Percentiles rank a stretch among this genome's conserved stretches.
phyloP scores from a whole-genome alignment of 2,113 vertebrate genomes.

The Dolichotis patagonum region DNA sequence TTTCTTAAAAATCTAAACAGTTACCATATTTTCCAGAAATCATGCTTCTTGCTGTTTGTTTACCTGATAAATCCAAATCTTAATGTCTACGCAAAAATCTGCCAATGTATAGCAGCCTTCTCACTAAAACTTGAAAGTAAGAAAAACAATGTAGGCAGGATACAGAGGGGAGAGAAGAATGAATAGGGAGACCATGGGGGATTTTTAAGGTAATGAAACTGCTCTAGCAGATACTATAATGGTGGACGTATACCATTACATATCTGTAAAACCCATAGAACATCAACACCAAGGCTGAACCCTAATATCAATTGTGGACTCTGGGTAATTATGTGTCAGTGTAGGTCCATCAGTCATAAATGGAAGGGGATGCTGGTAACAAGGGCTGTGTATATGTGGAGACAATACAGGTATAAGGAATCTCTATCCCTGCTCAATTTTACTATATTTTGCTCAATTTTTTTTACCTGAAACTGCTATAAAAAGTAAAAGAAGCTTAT shows the following conservation, averaged over 20 bases:
- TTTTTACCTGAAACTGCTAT: neutral
- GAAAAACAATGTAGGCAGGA: neutral
- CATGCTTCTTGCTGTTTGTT: neutral
- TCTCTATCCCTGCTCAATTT: neutral
- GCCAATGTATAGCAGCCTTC: neutral
- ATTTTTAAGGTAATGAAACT: neutral
- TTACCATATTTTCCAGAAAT: neutral
- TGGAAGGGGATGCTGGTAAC: neutral
- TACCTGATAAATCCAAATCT: neutral
- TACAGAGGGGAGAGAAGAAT: neutral
- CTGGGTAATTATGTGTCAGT: neutral
- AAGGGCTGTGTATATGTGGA: neutral
- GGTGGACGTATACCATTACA: too few relatives aligned
- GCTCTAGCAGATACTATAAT: neutral
- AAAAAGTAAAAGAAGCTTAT: neutral
- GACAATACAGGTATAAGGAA: neutral
- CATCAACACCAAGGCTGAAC: neutral
- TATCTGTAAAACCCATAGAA: neutral
- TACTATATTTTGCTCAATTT: neutral
- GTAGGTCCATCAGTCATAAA: neutral
- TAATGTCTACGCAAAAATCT: neutral
- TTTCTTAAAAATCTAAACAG: neutral
- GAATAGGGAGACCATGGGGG: neutral
- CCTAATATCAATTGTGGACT: neutral
- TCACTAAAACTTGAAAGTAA: neutral